Evolutionary conservation across 2,797 vertebrate species (phyloP).

Genomic region (Clarias pachynema): DNA sequence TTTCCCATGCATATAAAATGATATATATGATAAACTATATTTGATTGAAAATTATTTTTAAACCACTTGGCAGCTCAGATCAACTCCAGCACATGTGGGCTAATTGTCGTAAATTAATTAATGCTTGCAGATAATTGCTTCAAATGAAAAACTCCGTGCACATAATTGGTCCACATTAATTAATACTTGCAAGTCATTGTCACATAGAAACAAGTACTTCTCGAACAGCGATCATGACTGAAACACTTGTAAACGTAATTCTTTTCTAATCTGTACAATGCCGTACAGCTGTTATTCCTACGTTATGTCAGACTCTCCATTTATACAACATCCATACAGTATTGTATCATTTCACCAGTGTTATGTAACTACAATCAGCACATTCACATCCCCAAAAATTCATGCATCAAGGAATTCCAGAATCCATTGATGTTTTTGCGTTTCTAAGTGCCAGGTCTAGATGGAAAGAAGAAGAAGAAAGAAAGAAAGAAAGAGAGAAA

Average conservation of each 20-base stretch:
- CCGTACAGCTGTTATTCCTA: neutral
- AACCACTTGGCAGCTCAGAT: neutral
- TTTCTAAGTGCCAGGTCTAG: neutral
- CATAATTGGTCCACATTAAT: neutral
- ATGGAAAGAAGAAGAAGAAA: neutral
- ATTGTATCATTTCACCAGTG: neutral
- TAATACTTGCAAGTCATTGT: neutral
- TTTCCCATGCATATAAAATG: neutral
- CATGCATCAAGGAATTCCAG: neutral
- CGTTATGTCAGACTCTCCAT: neutral
- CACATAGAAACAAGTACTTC: neutral
- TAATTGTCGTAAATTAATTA: neutral
- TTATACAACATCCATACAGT: neutral
- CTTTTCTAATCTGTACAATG: neutral
- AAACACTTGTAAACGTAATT: neutral
- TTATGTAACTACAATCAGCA: conserved; percentile 9
- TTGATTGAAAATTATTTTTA: neutral
- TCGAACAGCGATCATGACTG: neutral
- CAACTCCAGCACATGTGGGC: neutral
- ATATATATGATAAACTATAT: neutral
- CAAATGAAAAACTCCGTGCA: neutral
- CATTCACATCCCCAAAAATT: neutral
- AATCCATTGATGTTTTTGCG: neutral
- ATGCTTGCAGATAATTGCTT: neutral
- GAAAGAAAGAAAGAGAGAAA: too few species aligned